Conservation (phyloP, 2,113 vertebrate genomes). For the Chaenocephalus aceratus region DNA sequence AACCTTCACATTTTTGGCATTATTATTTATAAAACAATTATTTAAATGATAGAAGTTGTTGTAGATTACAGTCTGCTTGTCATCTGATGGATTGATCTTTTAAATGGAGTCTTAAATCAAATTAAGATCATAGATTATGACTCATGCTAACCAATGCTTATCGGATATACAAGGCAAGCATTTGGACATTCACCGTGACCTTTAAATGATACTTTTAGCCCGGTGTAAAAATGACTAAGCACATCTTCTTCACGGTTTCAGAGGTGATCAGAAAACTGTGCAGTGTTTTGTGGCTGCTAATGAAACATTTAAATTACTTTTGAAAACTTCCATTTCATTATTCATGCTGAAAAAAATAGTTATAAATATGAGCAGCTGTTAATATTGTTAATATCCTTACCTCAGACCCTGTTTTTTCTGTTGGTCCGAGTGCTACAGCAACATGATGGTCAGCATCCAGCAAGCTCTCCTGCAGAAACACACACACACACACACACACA, state of each 20-base stretch:
- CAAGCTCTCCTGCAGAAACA: slow-evolving; percentile 82
- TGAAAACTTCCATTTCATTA: background rate
- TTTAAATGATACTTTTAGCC: background rate
- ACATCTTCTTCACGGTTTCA: background rate
- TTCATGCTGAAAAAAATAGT: background rate
- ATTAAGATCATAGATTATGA: background rate
- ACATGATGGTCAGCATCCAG: slow-evolving; percentile 90
- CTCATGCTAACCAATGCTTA: background rate
- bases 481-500: background rate
- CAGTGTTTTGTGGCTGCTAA: background rate
- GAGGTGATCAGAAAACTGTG: background rate
- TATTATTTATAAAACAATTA: background rate
- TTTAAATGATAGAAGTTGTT: background rate
- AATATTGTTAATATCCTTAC: slow-evolving; percentile 58
- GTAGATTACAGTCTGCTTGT: background rate
- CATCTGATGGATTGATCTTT: background rate
- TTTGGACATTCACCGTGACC: background rate
- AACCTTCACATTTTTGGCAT: background rate
- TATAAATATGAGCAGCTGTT: background rate
- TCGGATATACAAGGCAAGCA: no score
- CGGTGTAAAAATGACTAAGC: background rate
- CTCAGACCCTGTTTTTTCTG: slow-evolving; percentile 38
- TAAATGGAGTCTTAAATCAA: background rate
- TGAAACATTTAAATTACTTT: background rate
- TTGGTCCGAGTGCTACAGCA: slow-evolving; percentile 90